Conservation (phyloP, 2,888 invertebrate genomes). For the Asteroscopus sphinx region DNA sequence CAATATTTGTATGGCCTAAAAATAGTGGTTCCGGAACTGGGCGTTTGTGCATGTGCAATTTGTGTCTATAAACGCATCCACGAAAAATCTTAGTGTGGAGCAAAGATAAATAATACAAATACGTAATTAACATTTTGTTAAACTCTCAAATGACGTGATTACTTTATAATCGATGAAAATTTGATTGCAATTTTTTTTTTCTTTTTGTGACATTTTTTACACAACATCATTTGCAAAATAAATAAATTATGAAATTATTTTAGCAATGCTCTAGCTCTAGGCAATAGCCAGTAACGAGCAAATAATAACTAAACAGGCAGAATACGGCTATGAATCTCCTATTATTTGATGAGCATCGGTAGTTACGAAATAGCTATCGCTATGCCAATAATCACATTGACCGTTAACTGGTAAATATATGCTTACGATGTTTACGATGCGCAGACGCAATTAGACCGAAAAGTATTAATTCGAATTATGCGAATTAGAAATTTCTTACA, state of each 20-base stretch:
- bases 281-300: constrained; percentile 58
- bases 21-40: no score
- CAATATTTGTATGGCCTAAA: no score
- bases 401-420: constrained; percentile 56
- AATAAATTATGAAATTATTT: constrained; percentile 16
- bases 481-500: constrained; percentile 52
- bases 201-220: neutral
- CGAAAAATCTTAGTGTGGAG: no score
- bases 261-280: constrained; percentile 56
- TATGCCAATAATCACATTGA: constrained; percentile 53
- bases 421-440: constrained; percentile 47
- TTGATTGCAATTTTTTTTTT: no score
- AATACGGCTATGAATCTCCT: constrained; percentile 34
- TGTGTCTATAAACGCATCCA: no score
- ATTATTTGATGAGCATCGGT: constrained; percentile 53
- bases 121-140: no score
- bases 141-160: no score
- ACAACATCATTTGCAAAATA: neutral
- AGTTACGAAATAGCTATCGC: constrained; percentile 44
- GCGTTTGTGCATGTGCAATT: no score
- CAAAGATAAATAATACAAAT: no score
- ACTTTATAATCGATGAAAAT: no score
- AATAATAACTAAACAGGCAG: constrained; percentile 61
- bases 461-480: constrained; percentile 60
- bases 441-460: constrained; percentile 60